Evolutionary conservation across 2,888 invertebrate species (phyloP).

Genomic region (Mechanitis messenoides): DNA sequence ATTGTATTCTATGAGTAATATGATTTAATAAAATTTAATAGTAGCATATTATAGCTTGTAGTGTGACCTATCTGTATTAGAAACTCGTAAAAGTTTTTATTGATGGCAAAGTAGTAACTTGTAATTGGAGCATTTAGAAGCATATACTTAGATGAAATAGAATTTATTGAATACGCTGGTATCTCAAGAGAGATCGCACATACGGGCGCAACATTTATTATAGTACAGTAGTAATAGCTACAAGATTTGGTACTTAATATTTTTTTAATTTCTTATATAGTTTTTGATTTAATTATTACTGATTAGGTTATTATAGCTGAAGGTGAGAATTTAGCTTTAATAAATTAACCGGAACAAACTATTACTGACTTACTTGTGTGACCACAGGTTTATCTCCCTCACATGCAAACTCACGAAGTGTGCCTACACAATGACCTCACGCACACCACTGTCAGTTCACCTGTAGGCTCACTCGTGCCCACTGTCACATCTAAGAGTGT

Average conservation of each 20-base stretch:
- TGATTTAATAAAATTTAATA: no score
- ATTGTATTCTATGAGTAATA: no score
- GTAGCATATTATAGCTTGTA: slow-evolving; percentile 9
- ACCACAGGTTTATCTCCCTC: slow-evolving; percentile 33
- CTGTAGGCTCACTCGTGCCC: slow-evolving; percentile 69
- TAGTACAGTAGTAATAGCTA: no score
- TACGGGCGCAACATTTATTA: no score
- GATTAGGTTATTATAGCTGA: background rate
- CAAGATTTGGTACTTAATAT: no score
- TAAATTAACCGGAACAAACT: no score
- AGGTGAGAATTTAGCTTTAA: background rate
- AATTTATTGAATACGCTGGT: slow-evolving; percentile 18
- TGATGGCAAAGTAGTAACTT: slow-evolving; percentile 21
- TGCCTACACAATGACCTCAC: slow-evolving; percentile 61
- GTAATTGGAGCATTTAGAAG: slow-evolving; percentile 25
- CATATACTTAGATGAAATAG: slow-evolving; percentile 23
- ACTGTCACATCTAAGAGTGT: slow-evolving; percentile 57
- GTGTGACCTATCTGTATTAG: slow-evolving; percentile 16
- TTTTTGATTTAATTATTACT: no score
- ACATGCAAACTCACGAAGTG: slow-evolving; percentile 31
- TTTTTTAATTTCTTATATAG: no score
- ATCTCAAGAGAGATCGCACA: no score
- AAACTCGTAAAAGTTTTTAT: slow-evolving; percentile 19
- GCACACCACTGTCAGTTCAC: slow-evolving; percentile 56
- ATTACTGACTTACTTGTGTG: slow-evolving; percentile 10